Evolutionary conservation across 2,888 invertebrate genomes (phyloP).

Genomic region (Acanthosepion lycidas): DNA sequence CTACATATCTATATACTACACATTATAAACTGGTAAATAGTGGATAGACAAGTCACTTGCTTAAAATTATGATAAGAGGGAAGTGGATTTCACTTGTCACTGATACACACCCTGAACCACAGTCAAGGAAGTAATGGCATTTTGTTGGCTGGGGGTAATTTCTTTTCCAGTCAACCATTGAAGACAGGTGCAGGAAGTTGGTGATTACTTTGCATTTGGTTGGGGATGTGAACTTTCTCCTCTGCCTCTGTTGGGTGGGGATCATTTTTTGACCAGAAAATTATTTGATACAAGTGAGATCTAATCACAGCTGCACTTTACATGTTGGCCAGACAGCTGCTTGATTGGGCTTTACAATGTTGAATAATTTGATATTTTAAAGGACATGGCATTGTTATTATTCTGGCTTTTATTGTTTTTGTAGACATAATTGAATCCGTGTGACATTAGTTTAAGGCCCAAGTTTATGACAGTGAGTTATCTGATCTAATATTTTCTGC

Average conservation of each 20-base stretch:
- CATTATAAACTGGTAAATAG: no score
- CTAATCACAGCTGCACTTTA: neutral
- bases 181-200: constrained; percentile 21
- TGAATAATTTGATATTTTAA: constrained; percentile 12
- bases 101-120: neutral
- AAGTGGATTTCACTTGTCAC: neutral
- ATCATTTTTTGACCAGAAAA: constrained; percentile 11
- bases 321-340: neutral
- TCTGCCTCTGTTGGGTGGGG: neutral
- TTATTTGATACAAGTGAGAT: neutral
- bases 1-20: no score
- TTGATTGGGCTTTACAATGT: neutral
- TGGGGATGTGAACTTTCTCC: neutral
- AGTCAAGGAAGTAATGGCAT: neutral
- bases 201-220: neutral
- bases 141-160: neutral
- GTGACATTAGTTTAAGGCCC: neutral
- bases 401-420: neutral
- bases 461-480: neutral
- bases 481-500: neutral
- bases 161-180: neutral
- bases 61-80: neutral
- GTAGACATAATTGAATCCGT: neutral
- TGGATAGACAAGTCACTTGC: neutral
- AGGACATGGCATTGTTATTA: neutral